Conservation (phyloP, 2,888 invertebrate species). For the Chloromyia formosa region DNA sequence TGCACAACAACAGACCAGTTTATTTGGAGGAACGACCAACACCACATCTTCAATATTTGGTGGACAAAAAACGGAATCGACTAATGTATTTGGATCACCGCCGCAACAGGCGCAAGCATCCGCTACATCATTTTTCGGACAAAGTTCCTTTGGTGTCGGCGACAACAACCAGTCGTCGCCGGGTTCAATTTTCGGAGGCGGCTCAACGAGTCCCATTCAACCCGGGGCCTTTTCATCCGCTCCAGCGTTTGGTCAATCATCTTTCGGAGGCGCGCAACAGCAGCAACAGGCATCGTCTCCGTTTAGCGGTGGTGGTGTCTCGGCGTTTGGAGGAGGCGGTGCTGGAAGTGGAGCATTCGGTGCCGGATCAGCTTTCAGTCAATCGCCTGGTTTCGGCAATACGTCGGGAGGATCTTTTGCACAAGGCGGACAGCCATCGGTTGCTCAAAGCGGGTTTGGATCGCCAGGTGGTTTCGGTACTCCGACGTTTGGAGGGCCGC, state of each 20-base stretch:
- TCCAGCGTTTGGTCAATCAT: conserved; percentile 17
- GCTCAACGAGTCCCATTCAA: conserved; percentile 2
- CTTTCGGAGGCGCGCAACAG: conserved; percentile 14
- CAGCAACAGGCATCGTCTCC: conserved; percentile 18
- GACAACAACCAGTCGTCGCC: background rate
- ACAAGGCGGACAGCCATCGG: conserved; percentile 55
- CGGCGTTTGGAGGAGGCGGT: conserved; percentile 36
- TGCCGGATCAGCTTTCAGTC: conserved; percentile 22
- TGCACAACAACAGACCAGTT: conserved; percentile 8
- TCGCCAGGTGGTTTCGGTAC: conserved; percentile 54
- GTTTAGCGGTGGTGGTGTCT: background rate
- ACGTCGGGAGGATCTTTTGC: conserved; percentile 51
- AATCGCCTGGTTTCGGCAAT: conserved; percentile 36
- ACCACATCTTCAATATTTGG: conserved; percentile 38
- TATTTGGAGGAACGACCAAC: conserved; percentile 17
- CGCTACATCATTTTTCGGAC: conserved; percentile 11
- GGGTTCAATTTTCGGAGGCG: conserved; percentile 30
- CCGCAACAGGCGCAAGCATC: background rate
- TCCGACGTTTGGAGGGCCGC: conserved; percentile 45
- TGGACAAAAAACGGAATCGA: conserved; percentile 18
- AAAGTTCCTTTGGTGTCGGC: background rate
- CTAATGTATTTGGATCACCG: conserved; percentile 27
- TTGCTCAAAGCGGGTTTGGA: conserved; percentile 59
- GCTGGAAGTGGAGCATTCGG: conserved; percentile 33
- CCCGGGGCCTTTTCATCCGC: conserved; percentile 25